Conservation (phyloP, 2,113 vertebrate species). For the Thryonomys swinderianus region DNA sequence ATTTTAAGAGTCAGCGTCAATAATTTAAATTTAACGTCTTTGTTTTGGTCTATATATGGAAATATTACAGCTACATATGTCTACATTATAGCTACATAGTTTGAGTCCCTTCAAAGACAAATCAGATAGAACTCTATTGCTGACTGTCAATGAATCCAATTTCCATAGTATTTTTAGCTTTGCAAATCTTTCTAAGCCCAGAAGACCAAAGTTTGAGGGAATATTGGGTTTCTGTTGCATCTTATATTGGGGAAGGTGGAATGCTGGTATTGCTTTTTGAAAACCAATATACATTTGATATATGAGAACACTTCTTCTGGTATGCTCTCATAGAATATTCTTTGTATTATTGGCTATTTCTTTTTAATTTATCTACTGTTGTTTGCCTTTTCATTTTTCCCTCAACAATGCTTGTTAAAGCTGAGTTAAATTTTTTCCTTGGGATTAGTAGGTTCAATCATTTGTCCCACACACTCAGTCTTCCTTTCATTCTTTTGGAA, state of each 20-base stretch:
- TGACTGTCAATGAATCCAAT: not conserved
- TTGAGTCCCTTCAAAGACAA: not conserved
- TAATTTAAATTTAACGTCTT: not conserved
- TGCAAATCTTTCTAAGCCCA: not conserved
- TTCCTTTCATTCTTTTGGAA: not conserved
- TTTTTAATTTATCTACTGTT: not conserved
- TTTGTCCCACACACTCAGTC: not conserved
- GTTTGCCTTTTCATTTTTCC: not conserved
- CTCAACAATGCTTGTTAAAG: not conserved
- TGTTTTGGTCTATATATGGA: conserved; percentile 6
- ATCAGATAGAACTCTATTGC: not conserved
- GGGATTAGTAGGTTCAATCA: not conserved
- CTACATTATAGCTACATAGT: too few species aligned
- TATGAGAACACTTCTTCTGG: not conserved
- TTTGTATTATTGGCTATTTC: not conserved
- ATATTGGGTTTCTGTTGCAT: not conserved
- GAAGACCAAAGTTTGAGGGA: not conserved
- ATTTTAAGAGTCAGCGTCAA: not conserved
- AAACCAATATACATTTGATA: not conserved
- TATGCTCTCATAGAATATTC: not conserved
- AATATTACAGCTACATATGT: not conserved
- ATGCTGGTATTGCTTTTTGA: not conserved
- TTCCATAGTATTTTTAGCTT: conserved; percentile 2
- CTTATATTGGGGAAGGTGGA: not conserved
- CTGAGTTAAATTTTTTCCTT: not conserved